Evolutionary conservation across 2,797 vertebrate genomes (phyloP).

Genomic region (Heterohyrax brucei): DNA sequence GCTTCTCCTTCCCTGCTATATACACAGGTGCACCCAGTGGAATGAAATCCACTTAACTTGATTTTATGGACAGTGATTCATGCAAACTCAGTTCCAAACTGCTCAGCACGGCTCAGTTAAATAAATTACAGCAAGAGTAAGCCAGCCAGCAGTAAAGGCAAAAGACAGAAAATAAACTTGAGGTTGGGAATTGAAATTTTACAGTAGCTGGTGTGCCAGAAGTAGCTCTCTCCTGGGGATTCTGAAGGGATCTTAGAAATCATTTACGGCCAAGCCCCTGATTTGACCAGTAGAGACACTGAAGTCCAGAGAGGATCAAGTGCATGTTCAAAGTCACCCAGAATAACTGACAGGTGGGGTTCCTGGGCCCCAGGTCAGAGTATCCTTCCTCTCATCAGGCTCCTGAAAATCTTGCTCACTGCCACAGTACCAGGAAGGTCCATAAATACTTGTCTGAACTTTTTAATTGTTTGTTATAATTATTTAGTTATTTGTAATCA

Average conservation of each 20-base stretch:
- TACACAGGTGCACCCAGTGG: slow-evolving; percentile 82
- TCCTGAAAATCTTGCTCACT: background rate
- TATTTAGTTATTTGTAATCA: background rate
- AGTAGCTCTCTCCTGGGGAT: slow-evolving; percentile 34
- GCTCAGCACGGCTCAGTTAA: slow-evolving; percentile 83
- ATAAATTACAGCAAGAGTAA: slow-evolving; percentile 86
- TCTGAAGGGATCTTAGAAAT: background rate
- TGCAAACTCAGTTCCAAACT: slow-evolving; percentile 87
- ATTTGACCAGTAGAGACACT: slow-evolving; percentile 54
- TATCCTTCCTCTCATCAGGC: background rate
- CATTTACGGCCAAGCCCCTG: slow-evolving; percentile 57
- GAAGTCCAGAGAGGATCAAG: background rate
- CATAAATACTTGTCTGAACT: too few relatives aligned
- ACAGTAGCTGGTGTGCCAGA: slow-evolving; percentile 39
- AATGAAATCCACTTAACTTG: slow-evolving; percentile 87
- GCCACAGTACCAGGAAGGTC: background rate
- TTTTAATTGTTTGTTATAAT: background rate
- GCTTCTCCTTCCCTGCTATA: slow-evolving; percentile 56
- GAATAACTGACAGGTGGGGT: background rate
- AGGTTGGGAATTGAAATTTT: slow-evolving; percentile 79
- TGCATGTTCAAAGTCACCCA: slow-evolving; percentile 7
- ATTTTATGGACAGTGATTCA: slow-evolving; percentile 89
- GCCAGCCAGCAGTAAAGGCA: slow-evolving; percentile 81
- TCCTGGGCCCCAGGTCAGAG: background rate
- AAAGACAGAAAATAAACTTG: slow-evolving; percentile 85